These are phyloP conservation scores for Donacobius atricapilla DNA, from an alignment of 2,113 vertebrate species.

Conservation along the genomic window DNA sequence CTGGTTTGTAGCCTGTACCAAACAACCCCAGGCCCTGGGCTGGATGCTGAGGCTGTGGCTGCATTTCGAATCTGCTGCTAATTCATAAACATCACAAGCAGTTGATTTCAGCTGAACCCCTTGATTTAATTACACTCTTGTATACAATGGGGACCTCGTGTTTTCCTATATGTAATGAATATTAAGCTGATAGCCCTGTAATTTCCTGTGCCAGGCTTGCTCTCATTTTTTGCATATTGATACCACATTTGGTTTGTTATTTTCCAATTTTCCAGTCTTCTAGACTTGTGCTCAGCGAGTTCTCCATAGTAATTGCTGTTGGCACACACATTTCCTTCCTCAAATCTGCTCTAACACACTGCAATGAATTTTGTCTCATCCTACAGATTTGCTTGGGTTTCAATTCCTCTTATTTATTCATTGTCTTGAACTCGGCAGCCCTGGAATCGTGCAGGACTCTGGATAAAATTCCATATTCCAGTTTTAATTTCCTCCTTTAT, in stretches of 20 bases:
- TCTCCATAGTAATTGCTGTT: slow-evolving; percentile 65
- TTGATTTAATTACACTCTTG: slow-evolving; percentile 70
- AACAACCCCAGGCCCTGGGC: background rate
- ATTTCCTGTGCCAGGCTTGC: slow-evolving; percentile 58
- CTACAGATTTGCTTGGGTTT: slow-evolving; percentile 42
- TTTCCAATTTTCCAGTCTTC: slow-evolving; percentile 72
- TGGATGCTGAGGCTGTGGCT: background rate
- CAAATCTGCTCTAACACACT: slow-evolving; percentile 50
- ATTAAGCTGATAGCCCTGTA: slow-evolving; percentile 68
- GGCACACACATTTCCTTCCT: slow-evolving; percentile 46
- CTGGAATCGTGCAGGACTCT: background rate
- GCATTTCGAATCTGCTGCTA: background rate
- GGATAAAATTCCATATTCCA: slow-evolving; percentile 34
- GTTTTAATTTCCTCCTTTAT: slow-evolving; percentile 36
- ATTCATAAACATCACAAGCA: slow-evolving; percentile 50
- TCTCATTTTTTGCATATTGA: slow-evolving; percentile 70
- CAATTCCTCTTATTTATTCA: slow-evolving; percentile 45
- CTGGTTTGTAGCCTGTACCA: background rate
- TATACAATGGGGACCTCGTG: slow-evolving; percentile 44
- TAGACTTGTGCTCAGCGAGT: slow-evolving; percentile 59
- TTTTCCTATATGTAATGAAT: slow-evolving; percentile 61
- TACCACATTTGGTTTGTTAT: slow-evolving; percentile 63
- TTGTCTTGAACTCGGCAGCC: background rate
- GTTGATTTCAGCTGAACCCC: slow-evolving; percentile 62
- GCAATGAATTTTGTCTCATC: slow-evolving; percentile 52